phyloP scores from a whole-genome alignment of 1,140 invertebrate genomes.

The Pseudomyrmex cubaensis region DNA sequence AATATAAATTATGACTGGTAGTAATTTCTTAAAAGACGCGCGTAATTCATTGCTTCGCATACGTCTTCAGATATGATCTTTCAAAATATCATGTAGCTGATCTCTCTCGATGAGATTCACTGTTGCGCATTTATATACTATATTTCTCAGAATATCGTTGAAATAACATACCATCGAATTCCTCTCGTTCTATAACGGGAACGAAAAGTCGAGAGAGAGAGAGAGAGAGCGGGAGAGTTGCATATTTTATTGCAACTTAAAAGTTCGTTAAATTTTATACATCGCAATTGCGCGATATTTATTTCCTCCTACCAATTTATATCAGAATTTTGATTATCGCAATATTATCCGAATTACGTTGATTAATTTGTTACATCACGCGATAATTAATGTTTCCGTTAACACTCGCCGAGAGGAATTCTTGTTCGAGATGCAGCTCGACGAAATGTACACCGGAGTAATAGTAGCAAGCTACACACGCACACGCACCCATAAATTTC shows the following conservation, averaged over 20 bases:
- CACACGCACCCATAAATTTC: no score
- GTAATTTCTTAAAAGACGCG: slow-evolving; percentile 1
- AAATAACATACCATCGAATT: not conserved
- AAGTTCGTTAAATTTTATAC: not conserved
- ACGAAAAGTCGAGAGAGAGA: not conserved
- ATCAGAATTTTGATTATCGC: slow-evolving; percentile 16
- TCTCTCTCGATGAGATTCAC: not conserved
- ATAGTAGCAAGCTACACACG: not conserved
- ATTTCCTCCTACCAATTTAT: slow-evolving; percentile 30
- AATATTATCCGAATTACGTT: slow-evolving; percentile 18
- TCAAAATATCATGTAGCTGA: not conserved
- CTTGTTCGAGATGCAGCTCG: not conserved
- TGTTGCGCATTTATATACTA: not conserved
- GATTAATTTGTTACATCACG: slow-evolving; percentile 5
- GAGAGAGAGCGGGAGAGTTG: no score
- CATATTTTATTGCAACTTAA: no score
- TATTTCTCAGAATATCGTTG: not conserved
- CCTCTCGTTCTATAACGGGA: no score
- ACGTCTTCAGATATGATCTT: no score
- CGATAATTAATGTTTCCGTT: slow-evolving; percentile 25
- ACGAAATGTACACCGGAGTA: not conserved
- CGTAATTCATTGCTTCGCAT: not conserved
- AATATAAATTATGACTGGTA: slow-evolving; percentile 27
- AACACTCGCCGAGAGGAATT: not conserved
- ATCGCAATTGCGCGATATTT: not conserved